Conservation (phyloP, 2,113 vertebrate species). For the Gnathonemus longibarbis region DNA sequence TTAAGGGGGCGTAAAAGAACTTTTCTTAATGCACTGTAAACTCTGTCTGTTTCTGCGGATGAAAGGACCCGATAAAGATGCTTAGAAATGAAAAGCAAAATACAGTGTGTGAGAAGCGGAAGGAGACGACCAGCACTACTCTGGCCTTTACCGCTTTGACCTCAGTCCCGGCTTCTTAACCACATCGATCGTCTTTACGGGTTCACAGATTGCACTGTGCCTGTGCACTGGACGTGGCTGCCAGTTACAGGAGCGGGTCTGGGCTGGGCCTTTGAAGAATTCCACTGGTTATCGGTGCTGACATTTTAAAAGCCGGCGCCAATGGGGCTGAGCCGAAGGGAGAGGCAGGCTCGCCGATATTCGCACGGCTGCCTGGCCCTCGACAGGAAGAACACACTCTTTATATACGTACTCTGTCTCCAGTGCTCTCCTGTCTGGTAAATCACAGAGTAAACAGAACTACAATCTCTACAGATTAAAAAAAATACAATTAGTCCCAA, state of each 20-base stretch:
- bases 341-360: background rate
- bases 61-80: background rate
- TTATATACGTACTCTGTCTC: background rate
- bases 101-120: background rate
- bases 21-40: background rate
- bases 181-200: background rate
- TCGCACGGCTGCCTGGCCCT: background rate
- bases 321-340: background rate
- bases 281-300: background rate
- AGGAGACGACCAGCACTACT: too few species aligned
- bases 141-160: background rate
- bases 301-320: background rate
- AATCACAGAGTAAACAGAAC: background rate
- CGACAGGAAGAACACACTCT: background rate
- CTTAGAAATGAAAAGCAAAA: background rate
- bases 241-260: background rate
- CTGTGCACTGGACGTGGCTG: background rate
- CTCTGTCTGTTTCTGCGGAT: background rate
- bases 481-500: background rate
- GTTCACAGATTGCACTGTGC: background rate
- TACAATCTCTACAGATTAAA: background rate
- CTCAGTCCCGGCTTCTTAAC: background rate
- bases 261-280: background rate
- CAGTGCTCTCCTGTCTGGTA: background rate
- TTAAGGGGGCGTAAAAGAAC: background rate